A percentile compares a stretch with the other conserved stretches of the same genome.
Evolutionary conservation across 2,113 vertebrate genomes (phyloP).

Genomic region (Neolamprologus variostigma): DNA sequence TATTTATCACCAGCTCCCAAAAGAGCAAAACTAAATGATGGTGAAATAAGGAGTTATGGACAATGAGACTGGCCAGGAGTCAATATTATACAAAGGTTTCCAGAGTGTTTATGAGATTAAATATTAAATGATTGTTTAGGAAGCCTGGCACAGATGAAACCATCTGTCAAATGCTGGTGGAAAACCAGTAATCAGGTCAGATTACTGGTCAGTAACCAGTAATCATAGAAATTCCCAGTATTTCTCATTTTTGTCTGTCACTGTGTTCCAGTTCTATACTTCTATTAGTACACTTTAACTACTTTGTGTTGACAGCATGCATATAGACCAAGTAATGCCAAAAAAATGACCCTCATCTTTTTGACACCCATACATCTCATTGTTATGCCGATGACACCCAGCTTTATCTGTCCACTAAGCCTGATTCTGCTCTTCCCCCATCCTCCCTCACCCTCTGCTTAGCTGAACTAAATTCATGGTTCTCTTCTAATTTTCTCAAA

Average conservation of each 20-base stretch:
- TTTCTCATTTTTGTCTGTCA: background rate
- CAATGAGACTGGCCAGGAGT: background rate
- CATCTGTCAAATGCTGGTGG: background rate
- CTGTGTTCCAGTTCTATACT: rapidly evolving
- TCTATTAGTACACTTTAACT: background rate
- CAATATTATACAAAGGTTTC: background rate
- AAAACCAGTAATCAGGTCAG: background rate
- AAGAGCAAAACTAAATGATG: background rate
- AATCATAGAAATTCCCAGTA: background rate
- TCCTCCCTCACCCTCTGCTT: too few species aligned
- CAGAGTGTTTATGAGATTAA: rapidly evolving
- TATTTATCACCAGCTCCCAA: background rate
- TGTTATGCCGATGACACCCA: too few species aligned
- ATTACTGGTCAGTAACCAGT: background rate
- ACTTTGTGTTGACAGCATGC: background rate
- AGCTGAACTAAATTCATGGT: too few species aligned
- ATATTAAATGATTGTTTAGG: background rate
- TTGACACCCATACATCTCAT: background rate
- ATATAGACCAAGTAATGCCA: background rate
- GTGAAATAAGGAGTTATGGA: background rate
- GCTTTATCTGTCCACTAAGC: too few species aligned
- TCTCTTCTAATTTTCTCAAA: too few species aligned
- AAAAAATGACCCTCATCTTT: background rate
- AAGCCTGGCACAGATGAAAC: background rate
- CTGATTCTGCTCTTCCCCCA: too few species aligned